Conservation (phyloP, 1,140 invertebrate genomes). For the Zaprionus taronus region DNA sequence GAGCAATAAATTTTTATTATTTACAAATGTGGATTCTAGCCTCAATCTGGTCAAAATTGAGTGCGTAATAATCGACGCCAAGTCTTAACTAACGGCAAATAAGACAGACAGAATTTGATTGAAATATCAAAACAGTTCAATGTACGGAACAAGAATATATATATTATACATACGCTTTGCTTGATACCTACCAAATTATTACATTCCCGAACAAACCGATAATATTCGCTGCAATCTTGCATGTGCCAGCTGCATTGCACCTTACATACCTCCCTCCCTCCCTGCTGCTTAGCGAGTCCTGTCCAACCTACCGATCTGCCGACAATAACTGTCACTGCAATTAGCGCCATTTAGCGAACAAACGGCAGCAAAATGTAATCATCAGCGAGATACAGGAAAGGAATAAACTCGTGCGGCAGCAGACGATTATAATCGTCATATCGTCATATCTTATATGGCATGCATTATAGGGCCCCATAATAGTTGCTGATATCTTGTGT, state of each 20-base stretch:
- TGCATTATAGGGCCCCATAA: not conserved
- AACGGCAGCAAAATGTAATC: not conserved
- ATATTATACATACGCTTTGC: no score
- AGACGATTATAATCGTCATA: not conserved
- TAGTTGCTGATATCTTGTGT: not conserved
- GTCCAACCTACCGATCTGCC: not conserved
- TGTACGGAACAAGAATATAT: not conserved
- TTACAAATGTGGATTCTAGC: no score
- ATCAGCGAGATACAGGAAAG: slow-evolving; percentile 15
- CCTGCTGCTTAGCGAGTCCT: not conserved
- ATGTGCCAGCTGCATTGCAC: no score
- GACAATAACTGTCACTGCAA: not conserved
- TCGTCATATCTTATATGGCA: not conserved
- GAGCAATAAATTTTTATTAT: no score
- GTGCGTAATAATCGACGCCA: no score
- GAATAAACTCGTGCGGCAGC: slow-evolving; percentile 6
- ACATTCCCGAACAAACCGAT: not conserved
- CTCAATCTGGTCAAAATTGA: no score
- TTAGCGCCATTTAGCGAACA: not conserved
- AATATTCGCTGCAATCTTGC: not conserved
- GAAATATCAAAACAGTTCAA: not conserved
- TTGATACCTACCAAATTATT: no score
- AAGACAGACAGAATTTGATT: not conserved
- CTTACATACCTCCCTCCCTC: not conserved
- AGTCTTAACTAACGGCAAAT: no score